Base-by-base conservation (phyloP, 2,113 vertebrate species). In the Dipodomys ordii region DNA sequence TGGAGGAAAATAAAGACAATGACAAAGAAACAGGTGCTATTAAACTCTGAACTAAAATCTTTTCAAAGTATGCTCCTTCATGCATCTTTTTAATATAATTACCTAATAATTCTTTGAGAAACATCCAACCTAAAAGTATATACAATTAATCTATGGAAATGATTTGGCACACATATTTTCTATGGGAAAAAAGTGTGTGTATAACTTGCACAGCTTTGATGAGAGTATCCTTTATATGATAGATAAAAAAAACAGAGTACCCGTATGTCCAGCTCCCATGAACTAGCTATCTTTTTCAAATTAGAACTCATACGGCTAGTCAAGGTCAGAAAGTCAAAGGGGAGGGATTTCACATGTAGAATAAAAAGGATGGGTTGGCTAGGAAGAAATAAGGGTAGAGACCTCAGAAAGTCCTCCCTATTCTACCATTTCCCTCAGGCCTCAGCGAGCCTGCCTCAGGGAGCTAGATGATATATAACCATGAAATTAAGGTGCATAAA, bases 91-190 rank as follows among this genome's bases (percentile, higher is more conserved):
- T 92, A 67, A 89, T 65, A 72, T 27, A 87, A 57, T 57, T 4
- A 20, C 27, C 23, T 71, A 76, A 25, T 86, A 90, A 32, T 88
- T 94, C 57, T 83, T 57, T 95, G 80, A 49, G 53, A 91, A 97
- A 85, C 57, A 92, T 3, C 25, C 85, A 67, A 69, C 18, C 71
- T 92, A 86, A 73, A 93, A 78, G 67, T 35, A 80, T 23, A 90
- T 35, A 64, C 9, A 86, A 71, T 71, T 87, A 88, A 82, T 35
- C 74, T 80, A 83, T 71, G 46, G 27, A 88, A 92, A 92, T 25
- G 19, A 84, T 64, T 91, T 82, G 78, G 27, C 71, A 32, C 28
- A 39, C 49, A 23, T 83, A 44, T 83, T 89, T 78, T 91, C 39
- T 30, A 57, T 60, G 25, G 19, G 71, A 62, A 77, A 79, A 80